Conservation (phyloP, 2,797 vertebrate genomes). For the Miichthys miiuy region DNA sequence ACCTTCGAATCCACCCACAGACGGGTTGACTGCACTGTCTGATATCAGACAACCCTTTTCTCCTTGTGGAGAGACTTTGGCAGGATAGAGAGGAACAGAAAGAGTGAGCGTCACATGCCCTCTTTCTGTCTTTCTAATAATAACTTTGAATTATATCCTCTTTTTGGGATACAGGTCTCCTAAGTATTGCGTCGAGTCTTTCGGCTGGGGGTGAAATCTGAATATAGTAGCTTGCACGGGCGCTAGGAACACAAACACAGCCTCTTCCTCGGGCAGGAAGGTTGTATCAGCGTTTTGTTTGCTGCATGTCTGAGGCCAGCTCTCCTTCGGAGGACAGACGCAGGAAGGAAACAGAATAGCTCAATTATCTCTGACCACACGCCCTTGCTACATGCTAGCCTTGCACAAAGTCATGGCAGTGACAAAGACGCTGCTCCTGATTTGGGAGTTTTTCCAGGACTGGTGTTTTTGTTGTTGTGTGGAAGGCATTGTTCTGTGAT, state of each 20-base stretch:
- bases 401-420: conserved; percentile 14
- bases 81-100: conserved; percentile 6
- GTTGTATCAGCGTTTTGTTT: conserved; percentile 12
- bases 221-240: background rate
- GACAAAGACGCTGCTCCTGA: background rate
- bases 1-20: no score
- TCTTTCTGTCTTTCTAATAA: conserved; percentile 48
- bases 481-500: background rate
- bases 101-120: conserved; percentile 15
- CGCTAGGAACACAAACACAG: background rate
- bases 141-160: conserved; percentile 36
- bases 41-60: no score
- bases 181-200: conserved; percentile 3
- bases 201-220: conserved; percentile 8
- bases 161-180: conserved; percentile 34
- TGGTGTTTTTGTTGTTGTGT: conserved; percentile 2
- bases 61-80: background rate
- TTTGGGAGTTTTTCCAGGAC: background rate
- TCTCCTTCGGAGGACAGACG: conserved; percentile 18
- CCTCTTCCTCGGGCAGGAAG: conserved; percentile 25
- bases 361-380: conserved; percentile 27
- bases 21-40: no score
- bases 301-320: conserved; percentile 10
- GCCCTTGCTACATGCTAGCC: conserved; percentile 15
- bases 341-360: conserved; percentile 32